Evolutionary conservation across 2,888 invertebrate genomes (phyloP), one percentile per base, ranked within the genome.

Genomic region (Hirtodrosophila cameraria): DNA sequence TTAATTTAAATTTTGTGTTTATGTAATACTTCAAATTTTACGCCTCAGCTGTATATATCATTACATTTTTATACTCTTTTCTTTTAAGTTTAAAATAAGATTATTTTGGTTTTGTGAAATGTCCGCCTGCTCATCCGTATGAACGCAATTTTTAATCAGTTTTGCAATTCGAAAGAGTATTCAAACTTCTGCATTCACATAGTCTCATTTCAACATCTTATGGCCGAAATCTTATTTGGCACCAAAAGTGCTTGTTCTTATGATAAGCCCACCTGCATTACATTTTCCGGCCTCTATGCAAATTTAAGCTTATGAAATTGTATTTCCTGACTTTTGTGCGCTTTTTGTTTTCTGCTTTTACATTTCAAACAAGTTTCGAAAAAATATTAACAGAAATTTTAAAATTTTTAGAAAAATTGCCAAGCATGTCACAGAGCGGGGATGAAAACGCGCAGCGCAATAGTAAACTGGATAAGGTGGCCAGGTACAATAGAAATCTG

Each of bases 321-420:
- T 35, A 11, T 20, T 28, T 12, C 1, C 9, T 27, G 42, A 9
- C 13, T 20, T 16, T 25, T 18, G 30, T 43, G 7, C n/a, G 12
- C 7, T 36, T 3, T 12, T 5, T 13, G n/a, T 16, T 11, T 13
- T 48, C 41, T 41, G 23, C 50, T 30, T 38, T 65, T 25, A 43
- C 11, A 71, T 63, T 79, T 76, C 41, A 71, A 59, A 46, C 2
- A 36, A 38, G n/a, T 49, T 60, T 55, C 20, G 25, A 35, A 33
- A 43, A 42, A 36, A 18, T 41, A 16, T n/a, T 13, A 16, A 39
- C 39, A 42, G 61, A 55, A 62, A 48, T 71, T 33, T 0, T 11
- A 42, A 63, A 55, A 62, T 52, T 71, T 33, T 0, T 11, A 42
- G 28, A 23, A 43, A 66, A 71, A 46, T 18, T 13, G 16, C 3